Evolutionary conservation across 1,140 invertebrate genomes (phyloP).

Genomic region (Achroia grisella): DNA sequence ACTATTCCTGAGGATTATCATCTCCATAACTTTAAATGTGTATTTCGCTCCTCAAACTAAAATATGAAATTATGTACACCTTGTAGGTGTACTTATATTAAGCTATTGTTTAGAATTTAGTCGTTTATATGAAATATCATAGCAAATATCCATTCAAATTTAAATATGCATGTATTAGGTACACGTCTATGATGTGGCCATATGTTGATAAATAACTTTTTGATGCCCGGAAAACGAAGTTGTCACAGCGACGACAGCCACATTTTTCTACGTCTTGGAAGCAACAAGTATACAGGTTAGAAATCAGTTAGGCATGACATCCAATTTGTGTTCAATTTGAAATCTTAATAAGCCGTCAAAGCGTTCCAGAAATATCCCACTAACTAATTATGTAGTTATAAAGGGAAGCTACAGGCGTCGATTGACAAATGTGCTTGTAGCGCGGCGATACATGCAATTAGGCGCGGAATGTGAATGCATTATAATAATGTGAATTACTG

Average conservation of each 20-base stretch:
- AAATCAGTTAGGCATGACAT: slow-evolving; percentile 63
- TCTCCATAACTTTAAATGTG: too few relatives aligned
- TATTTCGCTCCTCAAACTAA: too few relatives aligned
- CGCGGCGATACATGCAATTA: slow-evolving; percentile 61
- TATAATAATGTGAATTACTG: slow-evolving; percentile 29
- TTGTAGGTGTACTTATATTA: background rate
- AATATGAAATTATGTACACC: too few relatives aligned
- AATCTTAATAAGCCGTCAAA: slow-evolving; percentile 71
- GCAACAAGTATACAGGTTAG: slow-evolving; percentile 35
- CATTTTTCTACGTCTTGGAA: slow-evolving; percentile 45
- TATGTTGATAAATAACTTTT: slow-evolving; percentile 35
- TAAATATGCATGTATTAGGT: too few relatives aligned
- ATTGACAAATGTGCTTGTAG: slow-evolving; percentile 66
- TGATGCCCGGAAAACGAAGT: slow-evolving; percentile 60
- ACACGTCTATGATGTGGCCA: too few relatives aligned
- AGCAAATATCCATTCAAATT: too few relatives aligned
- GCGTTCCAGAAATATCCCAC: slow-evolving; percentile 58
- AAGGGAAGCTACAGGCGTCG: slow-evolving; percentile 46
- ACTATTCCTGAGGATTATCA: too few relatives aligned
- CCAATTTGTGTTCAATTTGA: slow-evolving; percentile 69
- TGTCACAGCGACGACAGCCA: slow-evolving; percentile 44
- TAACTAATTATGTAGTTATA: slow-evolving; percentile 60
- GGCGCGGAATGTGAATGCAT: slow-evolving; percentile 30
- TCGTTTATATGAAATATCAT: too few relatives aligned
- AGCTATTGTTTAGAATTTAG: background rate